These are phyloP conservation scores for Pyrocephalus nanus DNA, from an alignment of 2,797 vertebrate genomes.

Conservation along the genomic window DNA sequence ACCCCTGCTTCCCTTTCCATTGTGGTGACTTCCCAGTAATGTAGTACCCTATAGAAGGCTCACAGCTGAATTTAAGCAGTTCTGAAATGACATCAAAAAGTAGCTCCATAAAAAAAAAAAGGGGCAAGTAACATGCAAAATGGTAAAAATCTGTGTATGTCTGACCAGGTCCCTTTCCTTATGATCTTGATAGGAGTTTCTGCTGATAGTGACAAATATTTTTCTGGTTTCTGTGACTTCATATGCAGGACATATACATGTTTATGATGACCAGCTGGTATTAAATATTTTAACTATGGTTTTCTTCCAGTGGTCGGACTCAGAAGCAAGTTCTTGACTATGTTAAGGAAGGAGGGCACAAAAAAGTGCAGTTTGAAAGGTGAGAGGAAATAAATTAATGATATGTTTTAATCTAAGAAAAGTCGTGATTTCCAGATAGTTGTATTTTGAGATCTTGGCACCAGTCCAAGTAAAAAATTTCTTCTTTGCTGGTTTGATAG, in stretches of 20 bases:
- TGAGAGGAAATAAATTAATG: slow-evolving; percentile 65
- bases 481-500: not conserved
- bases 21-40: not conserved
- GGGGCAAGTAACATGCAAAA: not conserved
- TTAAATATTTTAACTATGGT: not conserved
- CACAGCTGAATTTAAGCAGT: not conserved
- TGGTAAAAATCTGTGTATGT: not conserved
- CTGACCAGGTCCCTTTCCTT: not conserved
- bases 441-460: not conserved
- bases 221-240: not conserved
- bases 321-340: slow-evolving; percentile 99
- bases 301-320: slow-evolving; percentile 87
- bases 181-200: not conserved
- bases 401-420: not conserved
- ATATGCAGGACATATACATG: not conserved
- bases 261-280: not conserved
- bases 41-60: not conserved
- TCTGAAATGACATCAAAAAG: not conserved
- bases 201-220: not conserved
- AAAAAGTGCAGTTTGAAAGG: slow-evolving; percentile 97
- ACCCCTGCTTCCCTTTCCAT: not conserved
- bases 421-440: not conserved
- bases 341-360: slow-evolving; percentile 95
- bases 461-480: not conserved
- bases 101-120: not conserved